Evolutionary conservation across 1,140 invertebrate species (phyloP).

Genomic region (Heterodera carotae): DNA sequence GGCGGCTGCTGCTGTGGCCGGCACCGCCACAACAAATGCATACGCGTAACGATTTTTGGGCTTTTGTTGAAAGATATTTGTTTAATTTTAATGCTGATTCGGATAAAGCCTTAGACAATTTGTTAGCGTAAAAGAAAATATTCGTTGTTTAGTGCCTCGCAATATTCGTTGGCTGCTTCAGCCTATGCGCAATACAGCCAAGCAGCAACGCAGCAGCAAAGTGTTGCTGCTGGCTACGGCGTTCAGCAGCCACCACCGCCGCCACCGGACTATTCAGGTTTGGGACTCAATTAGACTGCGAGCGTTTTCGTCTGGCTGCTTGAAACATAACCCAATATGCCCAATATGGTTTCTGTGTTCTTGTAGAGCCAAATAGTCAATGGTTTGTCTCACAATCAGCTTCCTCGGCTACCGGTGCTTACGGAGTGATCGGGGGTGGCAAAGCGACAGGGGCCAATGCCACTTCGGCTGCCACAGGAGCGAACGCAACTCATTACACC

Average conservation of each 20-base stretch:
- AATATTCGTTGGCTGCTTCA: slow-evolving; percentile 35
- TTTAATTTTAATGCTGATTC: too few relatives aligned
- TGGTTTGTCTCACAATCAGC: slow-evolving; percentile 1
- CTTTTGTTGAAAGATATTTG: background rate
- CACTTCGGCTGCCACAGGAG: slow-evolving; percentile 1
- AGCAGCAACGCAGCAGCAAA: slow-evolving; percentile 28
- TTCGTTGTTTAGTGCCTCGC: slow-evolving; percentile 21
- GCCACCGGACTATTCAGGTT: slow-evolving; percentile 22
- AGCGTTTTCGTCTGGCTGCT: too few relatives aligned
- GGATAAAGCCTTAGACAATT: background rate
- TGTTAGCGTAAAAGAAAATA: background rate
- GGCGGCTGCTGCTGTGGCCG: background rate
- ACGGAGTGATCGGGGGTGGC: slow-evolving; percentile 26
- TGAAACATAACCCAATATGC: background rate
- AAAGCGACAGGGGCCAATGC: slow-evolving; percentile 3
- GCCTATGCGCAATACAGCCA: slow-evolving; percentile 40
- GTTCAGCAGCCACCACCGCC: slow-evolving; percentile 13
- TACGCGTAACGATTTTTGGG: slow-evolving; percentile 5
- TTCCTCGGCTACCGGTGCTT: slow-evolving; percentile 7
- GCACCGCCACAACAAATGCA: slow-evolving; percentile 22
- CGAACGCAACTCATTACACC: slow-evolving; percentile 35
- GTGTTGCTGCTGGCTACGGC: slow-evolving; percentile 17
- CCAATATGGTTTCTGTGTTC: slow-evolving; percentile 21
- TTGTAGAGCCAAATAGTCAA: background rate
- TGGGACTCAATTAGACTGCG: background rate